A percentile compares a stretch with the other conserved stretches of the same genome.
Evolutionary conservation across 2,888 invertebrate genomes (phyloP).

Genomic region (Agrenia bidenticulata): DNA sequence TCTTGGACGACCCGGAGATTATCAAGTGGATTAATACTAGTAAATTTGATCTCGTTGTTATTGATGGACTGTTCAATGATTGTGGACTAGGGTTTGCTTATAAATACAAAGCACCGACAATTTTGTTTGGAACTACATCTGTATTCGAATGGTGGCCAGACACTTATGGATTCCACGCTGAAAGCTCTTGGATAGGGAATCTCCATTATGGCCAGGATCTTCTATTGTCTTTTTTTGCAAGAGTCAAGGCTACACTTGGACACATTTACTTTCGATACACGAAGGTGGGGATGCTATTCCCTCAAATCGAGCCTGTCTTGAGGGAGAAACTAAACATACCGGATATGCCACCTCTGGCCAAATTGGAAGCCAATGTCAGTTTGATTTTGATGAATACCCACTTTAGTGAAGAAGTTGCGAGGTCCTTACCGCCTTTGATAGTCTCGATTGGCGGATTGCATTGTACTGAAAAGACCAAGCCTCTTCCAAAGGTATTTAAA

Average conservation of each 20-base stretch:
- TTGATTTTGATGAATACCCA: constrained; percentile 43
- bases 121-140: constrained; percentile 36
- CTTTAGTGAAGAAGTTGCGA: constrained; percentile 38
- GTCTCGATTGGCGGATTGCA: constrained; percentile 34
- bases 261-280: constrained; percentile 13
- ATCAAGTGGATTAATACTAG: constrained; percentile 28
- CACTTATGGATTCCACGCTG: constrained; percentile 24
- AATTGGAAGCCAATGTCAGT: constrained; percentile 37
- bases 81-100: constrained; percentile 42
- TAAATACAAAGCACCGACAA: constrained; percentile 29
- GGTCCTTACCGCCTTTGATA: constrained; percentile 34
- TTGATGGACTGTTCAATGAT: constrained; percentile 39
- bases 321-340: constrained; percentile 22
- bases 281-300: constrained; percentile 20
- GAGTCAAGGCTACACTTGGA: constrained; percentile 23
- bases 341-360: constrained; percentile 29
- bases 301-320: constrained; percentile 28
- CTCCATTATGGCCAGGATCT: constrained; percentile 31
- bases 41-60: constrained; percentile 37
- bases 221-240: constrained; percentile 22
- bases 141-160: constrained; percentile 36
- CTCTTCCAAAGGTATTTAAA: constrained; percentile 24
- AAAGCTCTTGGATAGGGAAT: constrained; percentile 24
- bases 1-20: constrained; percentile 25
- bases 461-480: constrained; percentile 17